phyloP scores from a whole-genome alignment of 2,888 invertebrate genomes.

The Prionchulus punctatus region DNA sequence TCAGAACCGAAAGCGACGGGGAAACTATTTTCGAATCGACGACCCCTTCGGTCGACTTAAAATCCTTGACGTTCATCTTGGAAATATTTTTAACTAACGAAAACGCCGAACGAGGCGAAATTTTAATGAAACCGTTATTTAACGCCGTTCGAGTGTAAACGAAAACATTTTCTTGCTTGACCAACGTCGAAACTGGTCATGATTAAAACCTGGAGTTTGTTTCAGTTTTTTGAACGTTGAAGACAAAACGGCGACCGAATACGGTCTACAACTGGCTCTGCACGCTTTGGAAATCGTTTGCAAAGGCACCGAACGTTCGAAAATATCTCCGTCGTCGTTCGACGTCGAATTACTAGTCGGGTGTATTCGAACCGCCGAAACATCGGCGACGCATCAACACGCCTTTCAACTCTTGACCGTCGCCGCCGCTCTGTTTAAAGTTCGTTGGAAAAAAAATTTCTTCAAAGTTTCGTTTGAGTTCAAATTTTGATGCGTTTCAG shows the following conservation, averaged over 20 bases:
- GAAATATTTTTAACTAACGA: background rate
- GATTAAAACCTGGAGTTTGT: too few species aligned
- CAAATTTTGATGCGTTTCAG: too few species aligned
- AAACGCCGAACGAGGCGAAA: background rate
- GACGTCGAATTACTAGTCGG: slow-evolving; percentile 33
- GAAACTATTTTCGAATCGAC: too few species aligned
- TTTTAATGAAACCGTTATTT: background rate
- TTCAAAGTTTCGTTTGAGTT: too few species aligned
- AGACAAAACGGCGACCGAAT: background rate
- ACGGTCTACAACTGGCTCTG: background rate
- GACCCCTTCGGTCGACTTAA: too few species aligned
- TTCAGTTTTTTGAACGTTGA: background rate
- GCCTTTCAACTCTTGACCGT: slow-evolving; percentile 31
- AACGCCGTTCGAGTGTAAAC: background rate
- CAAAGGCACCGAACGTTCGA: background rate
- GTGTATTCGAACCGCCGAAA: slow-evolving; percentile 30
- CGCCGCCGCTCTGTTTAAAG: slow-evolving; percentile 11
- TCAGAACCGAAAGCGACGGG: too few species aligned
- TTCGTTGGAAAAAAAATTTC: background rate
- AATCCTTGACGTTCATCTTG: too few species aligned
- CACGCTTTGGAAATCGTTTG: background rate
- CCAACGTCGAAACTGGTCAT: too few species aligned
- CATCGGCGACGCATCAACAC: slow-evolving; percentile 34
- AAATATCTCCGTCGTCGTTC: slow-evolving; percentile 13
- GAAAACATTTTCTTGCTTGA: too few species aligned